Conservation (phyloP, 2,113 vertebrate species). For the Sylvilagus bachmani region DNA sequence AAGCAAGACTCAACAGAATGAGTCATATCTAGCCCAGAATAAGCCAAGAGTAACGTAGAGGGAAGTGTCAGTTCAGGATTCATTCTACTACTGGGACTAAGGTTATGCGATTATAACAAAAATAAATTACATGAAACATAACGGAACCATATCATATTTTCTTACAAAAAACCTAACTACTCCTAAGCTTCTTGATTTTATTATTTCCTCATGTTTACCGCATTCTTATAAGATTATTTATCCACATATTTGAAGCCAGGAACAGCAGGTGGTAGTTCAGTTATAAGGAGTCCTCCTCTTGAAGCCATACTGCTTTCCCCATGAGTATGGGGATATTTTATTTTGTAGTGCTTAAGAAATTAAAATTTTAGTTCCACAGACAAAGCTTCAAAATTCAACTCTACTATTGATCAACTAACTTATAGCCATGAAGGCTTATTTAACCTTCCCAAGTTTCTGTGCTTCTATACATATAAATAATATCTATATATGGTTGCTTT, state of each 20-base stretch:
- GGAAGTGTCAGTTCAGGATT: conserved; percentile 51
- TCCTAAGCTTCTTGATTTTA: conserved; percentile 25
- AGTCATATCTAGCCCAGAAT: conserved; percentile 69
- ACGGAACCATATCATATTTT: not conserved
- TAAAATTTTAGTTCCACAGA: conserved; percentile 2
- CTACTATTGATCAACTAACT: not conserved
- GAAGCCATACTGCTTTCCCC: not conserved
- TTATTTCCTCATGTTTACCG: conserved; percentile 37
- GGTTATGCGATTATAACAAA: conserved; percentile 42
- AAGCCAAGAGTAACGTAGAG: not conserved
- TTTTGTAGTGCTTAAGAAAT: not conserved
- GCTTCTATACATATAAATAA: not conserved
- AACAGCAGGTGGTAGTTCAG: conserved; percentile 21
- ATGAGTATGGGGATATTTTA: not conserved
- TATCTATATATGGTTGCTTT: not conserved
- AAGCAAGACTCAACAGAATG: conserved; percentile 71
- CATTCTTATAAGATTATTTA: not conserved
- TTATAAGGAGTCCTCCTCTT: not conserved
- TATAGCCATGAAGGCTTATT: not conserved
- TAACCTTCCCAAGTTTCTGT: not conserved
- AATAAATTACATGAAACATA: conserved; percentile 58
- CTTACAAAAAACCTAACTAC: not conserved
- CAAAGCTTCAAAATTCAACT: not conserved
- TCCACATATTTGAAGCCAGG: not conserved
- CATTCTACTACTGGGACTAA: conserved; percentile 65